Evolutionary conservation across 2,888 invertebrate genomes (phyloP).

Genomic region (Drosophila nr. perissopoda): DNA sequence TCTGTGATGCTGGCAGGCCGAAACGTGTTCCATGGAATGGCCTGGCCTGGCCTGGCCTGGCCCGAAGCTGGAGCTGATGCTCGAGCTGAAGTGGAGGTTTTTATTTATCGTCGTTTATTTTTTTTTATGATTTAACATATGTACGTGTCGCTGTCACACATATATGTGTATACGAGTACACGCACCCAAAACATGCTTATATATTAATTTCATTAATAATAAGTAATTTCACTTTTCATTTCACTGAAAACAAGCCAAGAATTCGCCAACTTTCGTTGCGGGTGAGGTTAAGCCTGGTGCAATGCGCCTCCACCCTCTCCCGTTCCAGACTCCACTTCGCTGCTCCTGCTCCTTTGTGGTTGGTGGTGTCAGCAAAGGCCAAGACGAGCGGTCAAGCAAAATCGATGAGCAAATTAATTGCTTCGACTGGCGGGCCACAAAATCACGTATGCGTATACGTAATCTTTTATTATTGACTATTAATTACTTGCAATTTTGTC

Average conservation of each 20-base stretch:
- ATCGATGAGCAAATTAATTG: slow-evolving; percentile 77
- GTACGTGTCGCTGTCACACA: slow-evolving; percentile 73
- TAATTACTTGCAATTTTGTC: slow-evolving; percentile 70
- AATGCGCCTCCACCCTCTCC: slow-evolving; percentile 8
- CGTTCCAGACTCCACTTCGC: slow-evolving; percentile 3
- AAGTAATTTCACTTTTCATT: slow-evolving; percentile 80
- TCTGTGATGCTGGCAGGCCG: slow-evolving; percentile 55
- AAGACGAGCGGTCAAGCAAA: slow-evolving; percentile 28
- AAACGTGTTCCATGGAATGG: slow-evolving; percentile 74
- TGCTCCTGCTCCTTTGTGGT: background rate
- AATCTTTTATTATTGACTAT: slow-evolving; percentile 72
- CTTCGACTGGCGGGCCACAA: slow-evolving; percentile 37
- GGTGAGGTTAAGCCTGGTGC: slow-evolving; percentile 49
- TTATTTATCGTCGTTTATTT: slow-evolving; percentile 68
- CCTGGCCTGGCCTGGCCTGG: slow-evolving; percentile 36
- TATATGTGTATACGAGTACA: slow-evolving; percentile 36
- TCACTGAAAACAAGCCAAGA: slow-evolving; percentile 67
- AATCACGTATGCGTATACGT: slow-evolving; percentile 71
- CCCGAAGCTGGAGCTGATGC: slow-evolving; percentile 33
- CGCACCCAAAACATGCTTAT: slow-evolving; percentile 65
- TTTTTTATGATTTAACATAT: slow-evolving; percentile 77
- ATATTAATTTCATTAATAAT: slow-evolving; percentile 80
- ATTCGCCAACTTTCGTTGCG: slow-evolving; percentile 77
- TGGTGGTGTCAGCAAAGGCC: slow-evolving; percentile 31
- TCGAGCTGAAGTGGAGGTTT: slow-evolving; percentile 24